Evolutionary conservation across 2,888 invertebrate species (phyloP).

Genomic region (Alsophila aescularia): DNA sequence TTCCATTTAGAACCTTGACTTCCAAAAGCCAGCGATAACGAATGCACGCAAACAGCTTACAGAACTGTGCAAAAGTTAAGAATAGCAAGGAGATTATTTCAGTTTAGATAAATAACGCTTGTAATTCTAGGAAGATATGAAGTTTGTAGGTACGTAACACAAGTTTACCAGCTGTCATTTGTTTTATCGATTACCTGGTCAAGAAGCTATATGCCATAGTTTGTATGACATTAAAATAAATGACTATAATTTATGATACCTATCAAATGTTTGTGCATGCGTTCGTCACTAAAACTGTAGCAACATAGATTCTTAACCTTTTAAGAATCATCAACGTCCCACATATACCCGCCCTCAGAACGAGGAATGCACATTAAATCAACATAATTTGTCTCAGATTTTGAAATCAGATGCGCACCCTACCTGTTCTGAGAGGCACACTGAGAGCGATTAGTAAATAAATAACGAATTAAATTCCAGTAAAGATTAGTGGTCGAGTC

Average conservation of each 20-base stretch:
- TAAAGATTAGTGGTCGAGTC: constrained; percentile 76
- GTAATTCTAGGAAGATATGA: too few species aligned
- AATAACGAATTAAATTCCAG: constrained; percentile 80
- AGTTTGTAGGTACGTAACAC: too few species aligned
- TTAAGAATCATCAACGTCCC: constrained; percentile 2
- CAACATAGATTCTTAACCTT: not conserved
- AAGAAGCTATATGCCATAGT: too few species aligned
- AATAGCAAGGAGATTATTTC: constrained; percentile 3
- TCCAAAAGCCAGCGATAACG: constrained; percentile 33
- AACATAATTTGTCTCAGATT: constrained; percentile 45
- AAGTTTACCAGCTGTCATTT: too few species aligned
- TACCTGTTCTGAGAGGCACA: constrained; percentile 53
- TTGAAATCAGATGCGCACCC: constrained; percentile 54
- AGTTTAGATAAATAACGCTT: not conserved
- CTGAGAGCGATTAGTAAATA: constrained; percentile 72
- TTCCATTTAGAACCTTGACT: constrained; percentile 27
- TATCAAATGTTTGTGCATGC: not conserved
- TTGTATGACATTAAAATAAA: too few species aligned
- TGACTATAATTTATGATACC: not conserved
- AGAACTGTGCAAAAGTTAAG: constrained; percentile 14
- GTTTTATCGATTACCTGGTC: too few species aligned
- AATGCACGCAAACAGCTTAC: constrained; percentile 32
- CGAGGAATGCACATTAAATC: constrained; percentile 39
- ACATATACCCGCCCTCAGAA: constrained; percentile 27
- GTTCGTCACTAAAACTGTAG: not conserved